phyloP scores from a whole-genome alignment of 2,113 vertebrate genomes.

The Girardinichthys multiradiatus region DNA sequence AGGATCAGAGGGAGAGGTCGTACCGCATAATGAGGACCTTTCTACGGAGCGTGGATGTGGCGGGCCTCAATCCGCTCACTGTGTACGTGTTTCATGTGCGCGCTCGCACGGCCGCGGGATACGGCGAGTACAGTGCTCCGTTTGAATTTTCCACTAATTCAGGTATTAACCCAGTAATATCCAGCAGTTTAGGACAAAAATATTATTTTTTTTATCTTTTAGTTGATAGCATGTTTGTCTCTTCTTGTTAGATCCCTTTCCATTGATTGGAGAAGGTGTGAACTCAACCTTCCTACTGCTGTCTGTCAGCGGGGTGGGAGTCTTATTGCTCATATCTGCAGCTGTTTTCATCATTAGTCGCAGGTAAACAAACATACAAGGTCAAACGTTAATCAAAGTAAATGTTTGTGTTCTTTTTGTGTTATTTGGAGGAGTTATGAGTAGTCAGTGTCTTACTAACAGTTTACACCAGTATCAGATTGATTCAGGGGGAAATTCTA shows the following conservation, averaged over 20 bases:
- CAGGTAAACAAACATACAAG: slow-evolving; percentile 83
- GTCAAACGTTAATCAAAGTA: neutral
- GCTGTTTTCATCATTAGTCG: slow-evolving; percentile 95
- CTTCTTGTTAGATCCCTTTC: slow-evolving; percentile 87
- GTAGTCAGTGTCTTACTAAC: neutral
- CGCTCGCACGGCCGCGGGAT: slow-evolving; percentile 94
- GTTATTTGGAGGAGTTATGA: neutral
- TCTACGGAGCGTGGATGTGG: slow-evolving; percentile 88
- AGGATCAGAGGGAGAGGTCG: slow-evolving; percentile 97
- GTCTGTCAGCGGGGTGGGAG: slow-evolving; percentile 91
- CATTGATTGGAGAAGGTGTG: slow-evolving; percentile 94
- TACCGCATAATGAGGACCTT: slow-evolving; percentile 96
- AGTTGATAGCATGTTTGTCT: slow-evolving; percentile 7
- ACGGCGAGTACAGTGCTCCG: slow-evolving; percentile 92
- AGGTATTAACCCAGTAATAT: slow-evolving; percentile 74
- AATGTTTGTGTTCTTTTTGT: neutral
- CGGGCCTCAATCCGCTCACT: slow-evolving; percentile 92
- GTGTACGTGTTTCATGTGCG: slow-evolving; percentile 96
- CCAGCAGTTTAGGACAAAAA: neutral
- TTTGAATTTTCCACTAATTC: slow-evolving; percentile 97
- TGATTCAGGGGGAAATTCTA: too few species aligned
- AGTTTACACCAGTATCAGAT: neutral
- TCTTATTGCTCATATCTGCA: slow-evolving; percentile 94
- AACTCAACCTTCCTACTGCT: slow-evolving; percentile 95
- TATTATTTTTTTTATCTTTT: neutral